Conservation (phyloP, 23 tunicate species). For the Halocynthia aurantium region DNA sequence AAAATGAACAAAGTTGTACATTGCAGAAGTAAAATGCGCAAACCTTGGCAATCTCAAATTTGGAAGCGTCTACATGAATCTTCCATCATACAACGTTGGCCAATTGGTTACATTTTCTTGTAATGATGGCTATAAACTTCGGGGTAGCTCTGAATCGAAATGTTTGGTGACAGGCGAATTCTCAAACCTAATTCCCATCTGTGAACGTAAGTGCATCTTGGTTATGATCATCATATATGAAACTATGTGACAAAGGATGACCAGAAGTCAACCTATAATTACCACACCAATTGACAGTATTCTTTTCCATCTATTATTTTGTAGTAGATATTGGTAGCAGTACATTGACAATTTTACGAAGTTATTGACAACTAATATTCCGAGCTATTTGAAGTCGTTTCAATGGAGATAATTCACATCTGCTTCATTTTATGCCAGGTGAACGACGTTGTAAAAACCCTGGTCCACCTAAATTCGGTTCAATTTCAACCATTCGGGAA, state of each 20-base stretch:
- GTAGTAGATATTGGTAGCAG: not conserved
- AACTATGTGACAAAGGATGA: too few species aligned
- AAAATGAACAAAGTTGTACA: too few species aligned
- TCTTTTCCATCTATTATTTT: too few species aligned
- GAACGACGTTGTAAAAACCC: slow-evolving; percentile 15
- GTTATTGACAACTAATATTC: not conserved
- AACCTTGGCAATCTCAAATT: not conserved
- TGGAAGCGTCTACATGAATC: slow-evolving; percentile 17
- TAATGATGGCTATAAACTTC: slow-evolving; percentile 19
- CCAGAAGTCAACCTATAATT: too few species aligned
- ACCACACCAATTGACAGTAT: too few species aligned
- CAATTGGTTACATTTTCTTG: slow-evolving; percentile 19
- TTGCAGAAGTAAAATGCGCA: slow-evolving; percentile 6
- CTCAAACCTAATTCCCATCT: slow-evolving; percentile 6
- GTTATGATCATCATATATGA: not conserved
- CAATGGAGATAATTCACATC: not conserved
- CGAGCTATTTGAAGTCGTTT: too few species aligned
- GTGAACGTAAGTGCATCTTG: slow-evolving; percentile 9
- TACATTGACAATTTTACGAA: not conserved
- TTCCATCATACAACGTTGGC: slow-evolving; percentile 8
- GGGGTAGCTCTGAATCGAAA: slow-evolving; percentile 11
- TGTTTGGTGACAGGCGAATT: slow-evolving; percentile 20
- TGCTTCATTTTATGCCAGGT: not conserved
- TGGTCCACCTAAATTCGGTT: slow-evolving; percentile 6
- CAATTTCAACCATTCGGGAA: slow-evolving; percentile 11